A percentile compares a stretch with the other conserved stretches of the same genome.
Conservation (phyloP, 2,113 vertebrate species). For the Lipophrys pholis region DNA sequence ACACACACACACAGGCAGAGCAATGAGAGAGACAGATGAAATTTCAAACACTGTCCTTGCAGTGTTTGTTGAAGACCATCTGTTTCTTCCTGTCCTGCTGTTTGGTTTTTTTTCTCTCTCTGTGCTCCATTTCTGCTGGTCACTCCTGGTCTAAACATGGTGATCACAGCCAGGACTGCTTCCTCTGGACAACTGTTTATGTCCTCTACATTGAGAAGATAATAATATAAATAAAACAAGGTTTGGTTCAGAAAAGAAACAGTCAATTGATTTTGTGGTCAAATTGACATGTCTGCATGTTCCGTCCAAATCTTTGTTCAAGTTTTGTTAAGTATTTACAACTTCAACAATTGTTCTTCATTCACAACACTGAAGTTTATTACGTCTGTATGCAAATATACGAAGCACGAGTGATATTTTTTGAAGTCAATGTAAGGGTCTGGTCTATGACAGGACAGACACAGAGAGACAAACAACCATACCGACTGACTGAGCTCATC, state of each 20-base stretch:
- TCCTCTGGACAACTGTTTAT: slow-evolving; percentile 67
- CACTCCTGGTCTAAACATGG: slow-evolving; percentile 58
- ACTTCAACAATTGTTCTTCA: too few relatives aligned
- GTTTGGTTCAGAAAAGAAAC: background rate
- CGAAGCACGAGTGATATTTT: too few relatives aligned
- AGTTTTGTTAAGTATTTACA: too few relatives aligned
- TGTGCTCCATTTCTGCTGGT: slow-evolving; percentile 56
- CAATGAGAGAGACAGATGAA: slow-evolving; percentile 56
- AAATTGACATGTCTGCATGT: too few relatives aligned
- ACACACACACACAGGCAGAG: slow-evolving; percentile 6
- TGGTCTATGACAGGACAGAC: too few relatives aligned
- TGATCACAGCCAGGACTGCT: slow-evolving; percentile 45
- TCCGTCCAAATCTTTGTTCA: too few relatives aligned
- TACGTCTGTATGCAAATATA: too few relatives aligned
- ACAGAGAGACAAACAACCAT: too few relatives aligned
- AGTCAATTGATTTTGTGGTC: too few relatives aligned
- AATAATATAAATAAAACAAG: slow-evolving; percentile 9
- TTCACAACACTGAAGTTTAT: too few relatives aligned
- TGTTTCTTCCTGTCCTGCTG: slow-evolving; percentile 78
- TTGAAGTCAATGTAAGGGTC: too few relatives aligned
- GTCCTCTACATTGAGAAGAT: slow-evolving; percentile 50
- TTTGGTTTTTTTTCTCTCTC: slow-evolving; percentile 52
- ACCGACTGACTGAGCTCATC: too few relatives aligned
- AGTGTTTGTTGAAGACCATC: slow-evolving; percentile 76
- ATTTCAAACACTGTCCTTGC: slow-evolving; percentile 69